These are phyloP conservation scores for Eilema sororculum DNA, from an alignment of 2,888 invertebrate genomes.

Conservation along the genomic window DNA sequence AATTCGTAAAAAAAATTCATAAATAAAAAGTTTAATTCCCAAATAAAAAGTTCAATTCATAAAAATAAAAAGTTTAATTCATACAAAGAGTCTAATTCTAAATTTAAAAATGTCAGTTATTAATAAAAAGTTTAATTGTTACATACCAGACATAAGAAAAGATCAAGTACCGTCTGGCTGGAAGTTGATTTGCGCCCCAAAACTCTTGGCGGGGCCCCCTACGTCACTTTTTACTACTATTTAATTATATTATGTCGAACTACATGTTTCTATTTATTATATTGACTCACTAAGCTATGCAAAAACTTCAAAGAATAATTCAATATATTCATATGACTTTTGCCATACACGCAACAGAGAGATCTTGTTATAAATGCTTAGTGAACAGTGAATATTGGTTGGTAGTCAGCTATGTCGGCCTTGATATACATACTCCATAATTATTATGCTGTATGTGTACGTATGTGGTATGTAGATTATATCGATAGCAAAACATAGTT, in stretches of 20 bases:
- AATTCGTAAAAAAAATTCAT: too few relatives aligned
- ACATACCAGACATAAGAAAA: too few relatives aligned
- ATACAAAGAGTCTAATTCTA: too few relatives aligned
- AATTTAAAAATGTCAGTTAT: too few relatives aligned
- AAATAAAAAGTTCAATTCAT: not conserved
- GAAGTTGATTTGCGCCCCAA: too few relatives aligned
- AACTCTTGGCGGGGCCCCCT: too few relatives aligned
- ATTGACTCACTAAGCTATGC: too few relatives aligned
- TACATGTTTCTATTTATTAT: too few relatives aligned
- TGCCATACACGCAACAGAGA: not conserved
- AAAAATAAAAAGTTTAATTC: not conserved
- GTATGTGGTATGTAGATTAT: constrained; percentile 40
- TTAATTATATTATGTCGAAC: too few relatives aligned
- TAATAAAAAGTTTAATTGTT: too few relatives aligned
- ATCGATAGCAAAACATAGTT: constrained; percentile 26
- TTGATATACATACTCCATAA: constrained; percentile 25
- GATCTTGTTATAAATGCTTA: not conserved
- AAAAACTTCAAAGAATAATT: not conserved
- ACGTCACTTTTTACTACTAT: too few relatives aligned
- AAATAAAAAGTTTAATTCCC: not conserved
- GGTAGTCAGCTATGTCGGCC: constrained; percentile 24
- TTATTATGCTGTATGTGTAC: constrained; percentile 37
- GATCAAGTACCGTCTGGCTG: too few relatives aligned
- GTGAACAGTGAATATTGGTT: constrained; percentile 8
- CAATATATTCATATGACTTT: not conserved